Percentiles rank a stretch among this genome's conserved stretches.
Conservation (phyloP, 2,797 vertebrate genomes). For the Leptodactylus fallax region DNA sequence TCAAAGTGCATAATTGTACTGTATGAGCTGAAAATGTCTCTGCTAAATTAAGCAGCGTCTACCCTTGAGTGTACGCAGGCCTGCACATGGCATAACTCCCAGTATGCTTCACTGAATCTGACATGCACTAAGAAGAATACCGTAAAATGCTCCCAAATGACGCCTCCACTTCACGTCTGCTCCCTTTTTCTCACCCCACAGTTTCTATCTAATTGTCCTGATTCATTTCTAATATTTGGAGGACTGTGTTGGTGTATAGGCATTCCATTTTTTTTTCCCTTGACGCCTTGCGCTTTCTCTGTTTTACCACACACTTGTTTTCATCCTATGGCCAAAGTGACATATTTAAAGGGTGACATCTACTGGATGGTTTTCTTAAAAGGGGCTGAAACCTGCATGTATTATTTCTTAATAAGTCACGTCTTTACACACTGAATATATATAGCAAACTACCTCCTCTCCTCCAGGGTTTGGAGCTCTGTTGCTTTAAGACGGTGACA, state of each 20-base stretch:
- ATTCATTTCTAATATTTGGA: conserved; percentile 33
- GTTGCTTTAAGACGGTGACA: conserved; percentile 59
- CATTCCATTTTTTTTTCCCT: background rate
- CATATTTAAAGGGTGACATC: conserved; percentile 25
- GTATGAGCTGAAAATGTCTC: background rate
- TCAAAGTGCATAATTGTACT: background rate
- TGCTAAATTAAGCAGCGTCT: background rate
- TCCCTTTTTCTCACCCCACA: conserved; percentile 17
- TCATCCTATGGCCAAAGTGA: conserved; percentile 5
- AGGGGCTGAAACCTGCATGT: background rate
- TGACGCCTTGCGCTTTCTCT: no score
- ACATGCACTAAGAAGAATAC: background rate
- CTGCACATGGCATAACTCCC: background rate
- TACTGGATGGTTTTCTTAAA: background rate
- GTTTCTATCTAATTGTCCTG: conserved; percentile 8
- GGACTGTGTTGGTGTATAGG: background rate
- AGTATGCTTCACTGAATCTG: conserved; percentile 16
- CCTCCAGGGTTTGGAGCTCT: conserved; percentile 12
- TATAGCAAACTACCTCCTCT: background rate
- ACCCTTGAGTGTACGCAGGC: background rate
- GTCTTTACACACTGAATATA: conserved; percentile 1
- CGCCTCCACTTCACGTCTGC: conserved; percentile 8
- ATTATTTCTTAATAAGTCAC: background rate
- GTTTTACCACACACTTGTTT: background rate
- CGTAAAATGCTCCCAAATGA: conserved; percentile 12